These are phyloP conservation scores for Arrhamphus sclerolepis DNA, from an alignment of 2,797 vertebrate genomes.

Conservation along the genomic window DNA sequence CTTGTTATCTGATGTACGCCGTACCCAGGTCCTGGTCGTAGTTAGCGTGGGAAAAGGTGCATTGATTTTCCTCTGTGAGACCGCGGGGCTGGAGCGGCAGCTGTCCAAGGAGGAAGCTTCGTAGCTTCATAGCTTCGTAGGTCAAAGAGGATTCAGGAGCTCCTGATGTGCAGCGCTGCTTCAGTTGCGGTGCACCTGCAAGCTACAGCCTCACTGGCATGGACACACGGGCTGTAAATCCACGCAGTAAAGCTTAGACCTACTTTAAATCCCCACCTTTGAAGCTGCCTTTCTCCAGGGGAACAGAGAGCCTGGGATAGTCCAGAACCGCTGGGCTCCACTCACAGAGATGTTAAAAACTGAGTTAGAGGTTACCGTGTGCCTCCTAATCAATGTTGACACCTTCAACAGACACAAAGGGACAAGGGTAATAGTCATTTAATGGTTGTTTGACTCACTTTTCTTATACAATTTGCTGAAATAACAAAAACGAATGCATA, in stretches of 20 bases:
- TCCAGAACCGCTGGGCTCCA: constrained; percentile 40
- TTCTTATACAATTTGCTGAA: no score
- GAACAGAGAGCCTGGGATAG: constrained; percentile 63
- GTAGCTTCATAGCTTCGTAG: background rate
- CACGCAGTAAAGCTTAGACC: constrained; percentile 55
- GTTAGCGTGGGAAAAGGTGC: constrained; percentile 52
- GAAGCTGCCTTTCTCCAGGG: constrained; percentile 48
- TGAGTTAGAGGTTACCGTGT: constrained; percentile 3
- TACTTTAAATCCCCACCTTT: constrained; percentile 48
- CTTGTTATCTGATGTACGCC: background rate
- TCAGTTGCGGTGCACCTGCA: constrained; percentile 12
- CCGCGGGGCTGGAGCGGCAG: constrained; percentile 47
- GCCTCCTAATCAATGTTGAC: constrained; percentile 12
- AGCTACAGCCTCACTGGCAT: constrained; percentile 3
- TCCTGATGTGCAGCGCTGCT: constrained; percentile 39
- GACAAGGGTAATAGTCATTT: background rate
- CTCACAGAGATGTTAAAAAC: constrained; percentile 10
- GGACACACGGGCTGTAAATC: constrained; percentile 39
- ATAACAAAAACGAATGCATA: no score
- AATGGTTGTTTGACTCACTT: background rate
- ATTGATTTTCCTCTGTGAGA: constrained; percentile 34
- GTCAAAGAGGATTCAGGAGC: constrained; percentile 52
- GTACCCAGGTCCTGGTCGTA: constrained; percentile 24
- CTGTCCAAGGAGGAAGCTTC: constrained; percentile 45
- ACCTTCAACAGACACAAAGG: background rate